These are phyloP conservation scores for Sitobion miscanthi DNA, from an alignment of 1,140 invertebrate species.

Conservation along the genomic window DNA sequence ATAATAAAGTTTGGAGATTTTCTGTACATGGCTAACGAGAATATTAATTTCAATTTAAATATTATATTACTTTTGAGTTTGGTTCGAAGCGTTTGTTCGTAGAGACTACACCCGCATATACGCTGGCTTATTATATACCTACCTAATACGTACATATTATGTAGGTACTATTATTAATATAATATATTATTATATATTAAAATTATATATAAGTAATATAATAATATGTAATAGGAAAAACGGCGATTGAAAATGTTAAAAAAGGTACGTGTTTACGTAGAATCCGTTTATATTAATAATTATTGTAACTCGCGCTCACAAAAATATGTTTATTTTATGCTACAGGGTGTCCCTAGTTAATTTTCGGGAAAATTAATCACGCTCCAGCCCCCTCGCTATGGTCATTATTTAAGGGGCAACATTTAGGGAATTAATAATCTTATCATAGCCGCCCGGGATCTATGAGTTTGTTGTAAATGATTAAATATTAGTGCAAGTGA, in stretches of 20 bases:
- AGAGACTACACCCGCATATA: neutral
- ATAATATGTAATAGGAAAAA: neutral
- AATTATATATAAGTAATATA: too few species aligned
- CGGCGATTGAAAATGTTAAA: neutral
- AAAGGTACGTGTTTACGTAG: neutral
- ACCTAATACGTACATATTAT: neutral
- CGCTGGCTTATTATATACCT: neutral
- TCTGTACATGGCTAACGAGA: neutral
- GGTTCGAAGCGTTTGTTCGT: neutral
- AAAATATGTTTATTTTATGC: neutral
- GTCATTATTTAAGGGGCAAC: too few species aligned
- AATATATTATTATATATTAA: too few species aligned
- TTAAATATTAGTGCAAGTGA: too few species aligned
- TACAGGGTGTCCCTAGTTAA: neutral
- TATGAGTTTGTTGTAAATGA: too few species aligned
- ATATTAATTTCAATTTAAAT: neutral
- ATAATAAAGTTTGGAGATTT: neutral
- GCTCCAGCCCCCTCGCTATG: too few species aligned
- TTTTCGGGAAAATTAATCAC: too few species aligned
- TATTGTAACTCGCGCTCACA: neutral
- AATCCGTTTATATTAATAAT: neutral
- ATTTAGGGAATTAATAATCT: too few species aligned
- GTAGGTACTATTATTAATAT: too few species aligned
- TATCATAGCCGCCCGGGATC: too few species aligned
- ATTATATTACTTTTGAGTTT: neutral